Base-by-base conservation (phyloP, 2,888 invertebrate genomes). In the Cordilura impudica region DNA sequence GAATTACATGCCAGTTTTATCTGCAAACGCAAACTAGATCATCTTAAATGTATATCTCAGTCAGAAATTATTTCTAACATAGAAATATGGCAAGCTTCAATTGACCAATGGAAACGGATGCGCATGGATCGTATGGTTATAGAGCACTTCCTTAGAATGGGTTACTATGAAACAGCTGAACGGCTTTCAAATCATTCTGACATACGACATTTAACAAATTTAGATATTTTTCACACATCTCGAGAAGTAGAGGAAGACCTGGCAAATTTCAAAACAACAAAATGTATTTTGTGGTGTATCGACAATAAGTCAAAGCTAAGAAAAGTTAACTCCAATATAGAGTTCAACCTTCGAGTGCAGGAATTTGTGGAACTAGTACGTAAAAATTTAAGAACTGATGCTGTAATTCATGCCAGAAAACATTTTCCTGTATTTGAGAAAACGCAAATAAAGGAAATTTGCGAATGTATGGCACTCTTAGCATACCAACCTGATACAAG, bases 321-420 rank as follows among this genome's bases (percentile, higher is more conserved):
- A 70, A 98, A 98, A 91, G 93, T 98, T 81, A 96, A 96, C 89
- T 98, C 98, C 65, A 96, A 94, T 69, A 95, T 99, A 92, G 99
- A 99, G 90, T 97, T 98, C 88, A 97, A 97, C 89, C 92, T 99
- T 77, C 85, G 90, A 6, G 89, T 90, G 21, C 90, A 98, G 91
- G 98, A 98, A 89, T 98, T 98, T 88, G 95, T 99, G 35, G 99
- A 99, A 90, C 90, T 98, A 63, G 95, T 99, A n/a, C 93, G 97
- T 75, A 92, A 92, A 8, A 96, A 97, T 88, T 92, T 94, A 75
- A 93, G 97, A 54, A 91, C 97, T 82, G 98, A 98, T 79, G 99
- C 99, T 10, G 97, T 99, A 1, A 95, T 95, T 83, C 97, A 98
- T 91, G 97, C 98, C 0, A 93, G 97, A 84, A 98, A 97, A 89